Conservation (phyloP, 2,888 invertebrate species). For the Temnothorax ravouxi region DNA sequence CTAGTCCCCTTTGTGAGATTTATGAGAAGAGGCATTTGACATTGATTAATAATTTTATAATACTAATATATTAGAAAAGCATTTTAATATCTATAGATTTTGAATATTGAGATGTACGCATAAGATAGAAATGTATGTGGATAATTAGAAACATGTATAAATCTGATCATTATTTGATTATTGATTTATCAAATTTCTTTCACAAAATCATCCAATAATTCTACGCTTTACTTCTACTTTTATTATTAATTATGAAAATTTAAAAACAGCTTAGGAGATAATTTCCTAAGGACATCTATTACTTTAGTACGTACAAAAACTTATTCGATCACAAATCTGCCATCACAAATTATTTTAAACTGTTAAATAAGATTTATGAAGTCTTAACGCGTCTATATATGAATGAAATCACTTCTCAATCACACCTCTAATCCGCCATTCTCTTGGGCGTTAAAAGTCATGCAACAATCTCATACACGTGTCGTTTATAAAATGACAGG, state of each 20-base stretch:
- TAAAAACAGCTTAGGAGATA: background rate
- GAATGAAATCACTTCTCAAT: slow-evolving; percentile 26
- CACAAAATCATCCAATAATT: background rate
- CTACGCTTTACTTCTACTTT: background rate
- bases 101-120: background rate
- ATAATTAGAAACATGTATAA: background rate
- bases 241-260: slow-evolving; percentile 7
- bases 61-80: background rate
- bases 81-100: slow-evolving; percentile 8
- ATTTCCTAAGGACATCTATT: background rate
- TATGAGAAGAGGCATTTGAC: slow-evolving; percentile 26
- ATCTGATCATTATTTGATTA: background rate
- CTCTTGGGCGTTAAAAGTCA: slow-evolving; percentile 8
- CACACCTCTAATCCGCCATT: slow-evolving; percentile 1
- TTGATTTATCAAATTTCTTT: background rate
- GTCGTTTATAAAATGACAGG: slow-evolving; percentile 10
- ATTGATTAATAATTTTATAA: slow-evolving; percentile 38
- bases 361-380: slow-evolving; percentile 22
- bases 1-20: too few species aligned
- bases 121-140: background rate
- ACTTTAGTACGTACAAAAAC: too few species aligned
- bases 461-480: background rate
- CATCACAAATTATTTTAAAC: slow-evolving; percentile 4
- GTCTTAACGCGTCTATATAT: background rate
- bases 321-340: background rate